Percentiles rank a stretch among this genome's conserved stretches.
Evolutionary conservation across 2,888 invertebrate species (phyloP).

Genomic region (Oscheius sp.): DNA sequence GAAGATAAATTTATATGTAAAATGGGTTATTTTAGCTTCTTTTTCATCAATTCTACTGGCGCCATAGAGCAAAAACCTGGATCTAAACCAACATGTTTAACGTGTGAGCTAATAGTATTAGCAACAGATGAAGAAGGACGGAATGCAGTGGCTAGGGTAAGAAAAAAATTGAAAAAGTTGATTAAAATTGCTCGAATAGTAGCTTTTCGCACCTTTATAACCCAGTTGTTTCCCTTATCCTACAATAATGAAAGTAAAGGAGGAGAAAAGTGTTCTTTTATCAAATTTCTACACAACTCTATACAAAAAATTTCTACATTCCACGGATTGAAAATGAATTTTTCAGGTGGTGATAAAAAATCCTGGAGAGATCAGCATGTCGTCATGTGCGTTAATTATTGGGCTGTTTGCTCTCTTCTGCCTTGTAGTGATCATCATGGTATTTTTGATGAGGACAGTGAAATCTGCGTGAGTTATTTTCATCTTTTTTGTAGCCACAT

Average conservation of each 20-base stretch:
- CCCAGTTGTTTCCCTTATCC: no score
- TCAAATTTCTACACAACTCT: no score
- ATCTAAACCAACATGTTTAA: conserved; percentile 43
- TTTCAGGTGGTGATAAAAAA: conserved; percentile 17
- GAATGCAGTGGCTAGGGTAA: conserved; percentile 47
- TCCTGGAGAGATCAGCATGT: conserved; percentile 7
- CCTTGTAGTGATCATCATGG: neutral
- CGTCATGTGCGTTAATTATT: neutral
- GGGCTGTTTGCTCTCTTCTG: conserved; percentile 3
- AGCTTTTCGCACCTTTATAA: no score
- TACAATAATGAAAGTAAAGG: no score
- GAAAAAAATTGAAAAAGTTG: neutral
- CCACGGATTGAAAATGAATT: no score
- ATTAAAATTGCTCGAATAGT: no score
- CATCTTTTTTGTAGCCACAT: no score
- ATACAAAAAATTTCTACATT: neutral
- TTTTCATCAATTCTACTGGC: conserved; percentile 42
- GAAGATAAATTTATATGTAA: neutral
- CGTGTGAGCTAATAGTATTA: conserved; percentile 58
- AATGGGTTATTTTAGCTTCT: conserved; percentile 38
- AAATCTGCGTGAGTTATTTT: conserved; percentile 17
- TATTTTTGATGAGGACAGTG: conserved; percentile 10
- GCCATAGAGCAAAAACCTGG: conserved; percentile 43
- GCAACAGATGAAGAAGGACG: conserved; percentile 50
- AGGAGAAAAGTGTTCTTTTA: no score